These are phyloP conservation scores for Archivesica marissinica DNA, from an alignment of 1,140 invertebrate species.

Conservation along the genomic window DNA sequence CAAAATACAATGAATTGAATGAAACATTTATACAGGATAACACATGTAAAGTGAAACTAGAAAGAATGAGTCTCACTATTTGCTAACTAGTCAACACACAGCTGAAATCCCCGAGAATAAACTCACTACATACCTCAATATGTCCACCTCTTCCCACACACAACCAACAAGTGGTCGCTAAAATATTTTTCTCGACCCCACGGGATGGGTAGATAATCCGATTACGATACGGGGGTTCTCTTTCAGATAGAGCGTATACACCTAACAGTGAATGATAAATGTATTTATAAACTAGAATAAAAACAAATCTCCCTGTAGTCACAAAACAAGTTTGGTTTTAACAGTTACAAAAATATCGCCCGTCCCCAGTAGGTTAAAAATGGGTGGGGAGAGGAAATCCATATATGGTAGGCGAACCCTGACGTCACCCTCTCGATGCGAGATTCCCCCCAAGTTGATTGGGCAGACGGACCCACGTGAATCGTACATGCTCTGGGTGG, in stretches of 20 bases:
- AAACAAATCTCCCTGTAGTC: background rate
- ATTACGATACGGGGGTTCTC: constrained; percentile 9
- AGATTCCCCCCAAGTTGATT: constrained; percentile 71
- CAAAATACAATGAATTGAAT: too few relatives aligned
- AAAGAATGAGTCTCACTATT: background rate
- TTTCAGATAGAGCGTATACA: background rate
- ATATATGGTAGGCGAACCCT: constrained; percentile 69
- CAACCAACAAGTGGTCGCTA: constrained; percentile 39
- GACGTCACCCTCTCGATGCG: constrained; percentile 68
- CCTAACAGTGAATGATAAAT: background rate
- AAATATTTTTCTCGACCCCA: constrained; percentile 46
- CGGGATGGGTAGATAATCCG: constrained; percentile 53
- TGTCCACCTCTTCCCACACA: background rate
- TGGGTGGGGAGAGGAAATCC: constrained; percentile 76
- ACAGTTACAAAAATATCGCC: constrained; percentile 50
- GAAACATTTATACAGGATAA: background rate
- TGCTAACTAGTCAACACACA: background rate
- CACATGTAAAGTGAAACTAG: background rate
- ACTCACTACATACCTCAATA: background rate
- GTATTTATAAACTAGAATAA: background rate
- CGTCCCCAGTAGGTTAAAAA: constrained; percentile 69
- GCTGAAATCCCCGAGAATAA: too few relatives aligned
- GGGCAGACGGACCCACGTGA: constrained; percentile 75
- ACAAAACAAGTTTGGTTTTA: background rate
- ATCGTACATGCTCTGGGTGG: constrained; percentile 73